Evolutionary conservation across 2,113 vertebrate species (phyloP).

Genomic region (Apus apus): DNA sequence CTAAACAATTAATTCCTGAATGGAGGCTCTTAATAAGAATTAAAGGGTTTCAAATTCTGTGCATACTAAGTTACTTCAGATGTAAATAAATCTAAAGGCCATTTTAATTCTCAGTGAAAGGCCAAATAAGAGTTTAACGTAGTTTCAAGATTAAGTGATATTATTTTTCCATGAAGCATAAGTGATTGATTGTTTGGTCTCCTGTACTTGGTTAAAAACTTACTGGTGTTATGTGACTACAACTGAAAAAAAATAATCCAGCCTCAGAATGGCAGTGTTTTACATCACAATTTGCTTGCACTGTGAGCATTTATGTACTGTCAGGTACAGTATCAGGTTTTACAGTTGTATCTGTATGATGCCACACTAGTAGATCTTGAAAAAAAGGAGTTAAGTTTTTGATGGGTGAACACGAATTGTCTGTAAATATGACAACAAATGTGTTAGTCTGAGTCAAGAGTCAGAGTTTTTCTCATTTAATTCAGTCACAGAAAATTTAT

Average conservation of each 20-base stretch:
- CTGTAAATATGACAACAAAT: neutral
- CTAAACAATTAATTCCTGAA: neutral
- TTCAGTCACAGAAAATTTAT: neutral
- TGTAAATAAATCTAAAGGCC: neutral
- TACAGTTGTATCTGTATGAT: neutral
- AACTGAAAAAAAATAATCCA: neutral
- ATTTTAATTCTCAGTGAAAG: neutral
- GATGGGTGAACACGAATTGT: neutral
- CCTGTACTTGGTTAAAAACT: neutral
- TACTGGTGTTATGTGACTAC: neutral
- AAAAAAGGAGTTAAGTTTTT: neutral
- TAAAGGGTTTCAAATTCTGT: neutral
- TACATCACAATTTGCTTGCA: neutral
- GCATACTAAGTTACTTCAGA: neutral
- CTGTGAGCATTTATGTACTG: neutral
- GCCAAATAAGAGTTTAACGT: neutral
- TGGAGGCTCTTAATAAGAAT: neutral
- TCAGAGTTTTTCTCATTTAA: neutral
- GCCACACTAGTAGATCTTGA: neutral
- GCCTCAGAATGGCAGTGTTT: neutral
- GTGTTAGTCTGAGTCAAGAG: neutral
- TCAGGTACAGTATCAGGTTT: neutral
- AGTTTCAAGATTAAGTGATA: neutral
- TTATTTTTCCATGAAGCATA: neutral
- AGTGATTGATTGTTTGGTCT: neutral